Percentiles rank a stretch among this genome's conserved stretches.
Conservation (phyloP, 2,113 vertebrate species). For the Rutilus rutilus region DNA sequence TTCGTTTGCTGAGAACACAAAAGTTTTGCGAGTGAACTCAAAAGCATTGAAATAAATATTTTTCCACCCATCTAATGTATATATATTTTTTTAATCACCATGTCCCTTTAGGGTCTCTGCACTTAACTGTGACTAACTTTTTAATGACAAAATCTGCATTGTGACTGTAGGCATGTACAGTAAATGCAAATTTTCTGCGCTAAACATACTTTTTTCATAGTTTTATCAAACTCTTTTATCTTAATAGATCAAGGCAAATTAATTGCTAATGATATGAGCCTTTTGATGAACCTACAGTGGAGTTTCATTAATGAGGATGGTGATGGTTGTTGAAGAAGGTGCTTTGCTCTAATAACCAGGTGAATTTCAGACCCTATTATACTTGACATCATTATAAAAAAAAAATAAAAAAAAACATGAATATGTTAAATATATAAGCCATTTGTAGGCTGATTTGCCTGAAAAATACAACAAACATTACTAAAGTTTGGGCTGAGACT, state of each 20-base stretch:
- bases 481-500: not conserved
- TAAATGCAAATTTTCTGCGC: not conserved
- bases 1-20: too few relatives aligned
- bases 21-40: too few relatives aligned
- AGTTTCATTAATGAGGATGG: not conserved
- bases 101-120: too few relatives aligned
- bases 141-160: not conserved
- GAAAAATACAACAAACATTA: not conserved
- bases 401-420: too few relatives aligned
- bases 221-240: too few relatives aligned
- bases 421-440: not conserved
- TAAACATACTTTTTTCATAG: too few relatives aligned
- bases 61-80: too few relatives aligned
- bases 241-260: too few relatives aligned
- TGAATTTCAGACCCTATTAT: not conserved
- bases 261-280: not conserved
- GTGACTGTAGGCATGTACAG: not conserved
- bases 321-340: not conserved
- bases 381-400: not conserved
- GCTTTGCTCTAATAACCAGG: not conserved
- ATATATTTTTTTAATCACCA: too few relatives aligned
- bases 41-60: too few relatives aligned
- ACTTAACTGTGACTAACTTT: not conserved
- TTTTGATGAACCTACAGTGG: not conserved
- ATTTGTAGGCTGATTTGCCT: not conserved